Conservation (phyloP, 2,113 vertebrate species). For the Catharus bicknelli region DNA sequence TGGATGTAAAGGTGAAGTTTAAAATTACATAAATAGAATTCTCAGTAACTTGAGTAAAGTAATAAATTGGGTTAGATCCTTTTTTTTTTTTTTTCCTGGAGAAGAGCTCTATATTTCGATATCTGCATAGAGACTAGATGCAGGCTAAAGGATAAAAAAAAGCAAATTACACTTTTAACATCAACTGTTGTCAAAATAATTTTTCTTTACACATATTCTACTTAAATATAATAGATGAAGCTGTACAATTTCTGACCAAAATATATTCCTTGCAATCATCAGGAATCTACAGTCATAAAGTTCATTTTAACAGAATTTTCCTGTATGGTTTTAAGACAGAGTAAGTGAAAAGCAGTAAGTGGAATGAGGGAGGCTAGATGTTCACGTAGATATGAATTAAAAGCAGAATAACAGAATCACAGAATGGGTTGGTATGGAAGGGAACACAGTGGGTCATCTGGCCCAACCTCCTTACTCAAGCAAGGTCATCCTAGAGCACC, state of each 20-base stretch:
- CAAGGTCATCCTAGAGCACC: neutral
- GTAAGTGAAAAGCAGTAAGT: neutral
- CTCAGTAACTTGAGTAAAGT: neutral
- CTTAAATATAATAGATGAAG: neutral
- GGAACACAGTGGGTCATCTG: neutral
- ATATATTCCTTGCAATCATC: neutral
- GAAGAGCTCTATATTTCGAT: neutral
- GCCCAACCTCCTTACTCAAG: neutral
- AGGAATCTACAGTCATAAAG: neutral
- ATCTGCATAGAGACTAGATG: neutral
- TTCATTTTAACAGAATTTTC: neutral
- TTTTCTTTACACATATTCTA: neutral
- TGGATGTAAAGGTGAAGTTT: neutral
- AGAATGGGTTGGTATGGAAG: neutral
- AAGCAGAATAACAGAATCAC: neutral
- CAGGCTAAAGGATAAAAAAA: neutral
- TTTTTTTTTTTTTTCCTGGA: neutral
- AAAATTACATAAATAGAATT: neutral
- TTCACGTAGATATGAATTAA: neutral
- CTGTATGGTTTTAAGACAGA: neutral
- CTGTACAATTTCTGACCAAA: neutral
- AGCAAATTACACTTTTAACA: neutral
- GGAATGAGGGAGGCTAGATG: accelerated
- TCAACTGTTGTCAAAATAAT: neutral
- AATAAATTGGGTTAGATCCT: neutral